A percentile compares a stretch with the other conserved stretches of the same genome.
Conservation (phyloP, 2,797 vertebrate species). For the Phylloscopus collybita region DNA sequence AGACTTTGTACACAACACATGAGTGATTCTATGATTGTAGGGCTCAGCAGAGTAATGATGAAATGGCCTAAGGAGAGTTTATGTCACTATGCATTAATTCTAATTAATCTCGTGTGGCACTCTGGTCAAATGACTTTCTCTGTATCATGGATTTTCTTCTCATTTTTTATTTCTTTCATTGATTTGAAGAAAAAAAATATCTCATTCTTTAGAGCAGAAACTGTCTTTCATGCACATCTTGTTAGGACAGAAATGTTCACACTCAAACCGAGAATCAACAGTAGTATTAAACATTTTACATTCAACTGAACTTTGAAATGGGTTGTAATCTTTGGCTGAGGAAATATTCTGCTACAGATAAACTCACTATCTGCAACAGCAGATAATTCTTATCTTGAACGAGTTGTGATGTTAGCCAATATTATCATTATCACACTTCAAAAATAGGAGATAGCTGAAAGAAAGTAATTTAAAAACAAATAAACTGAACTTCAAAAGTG, state of each 20-base stretch:
- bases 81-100: neutral
- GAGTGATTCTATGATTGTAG: neutral
- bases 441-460: slow-evolving; percentile 14
- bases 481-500: neutral
- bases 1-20: neutral
- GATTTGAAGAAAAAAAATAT: neutral
- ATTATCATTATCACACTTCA: slow-evolving; percentile 32
- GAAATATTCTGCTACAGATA: neutral
- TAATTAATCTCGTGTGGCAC: neutral
- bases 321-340: neutral
- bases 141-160: neutral
- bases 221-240: neutral
- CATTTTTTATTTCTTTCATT: neutral
- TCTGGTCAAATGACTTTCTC: neutral
- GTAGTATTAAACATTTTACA: neutral
- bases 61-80: neutral
- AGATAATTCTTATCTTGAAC: slow-evolving; percentile 48
- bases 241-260: neutral
- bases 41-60: neutral
- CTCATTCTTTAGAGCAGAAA: neutral
- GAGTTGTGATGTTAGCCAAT: slow-evolving; percentile 26
- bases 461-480: slow-evolving; percentile 47
- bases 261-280: neutral
- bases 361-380: neutral
- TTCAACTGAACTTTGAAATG: slow-evolving; percentile 23